Percentiles rank a stretch among this genome's conserved stretches.
phyloP scores from a whole-genome alignment of 2,888 invertebrate species.

The Syrista parreyssii region DNA sequence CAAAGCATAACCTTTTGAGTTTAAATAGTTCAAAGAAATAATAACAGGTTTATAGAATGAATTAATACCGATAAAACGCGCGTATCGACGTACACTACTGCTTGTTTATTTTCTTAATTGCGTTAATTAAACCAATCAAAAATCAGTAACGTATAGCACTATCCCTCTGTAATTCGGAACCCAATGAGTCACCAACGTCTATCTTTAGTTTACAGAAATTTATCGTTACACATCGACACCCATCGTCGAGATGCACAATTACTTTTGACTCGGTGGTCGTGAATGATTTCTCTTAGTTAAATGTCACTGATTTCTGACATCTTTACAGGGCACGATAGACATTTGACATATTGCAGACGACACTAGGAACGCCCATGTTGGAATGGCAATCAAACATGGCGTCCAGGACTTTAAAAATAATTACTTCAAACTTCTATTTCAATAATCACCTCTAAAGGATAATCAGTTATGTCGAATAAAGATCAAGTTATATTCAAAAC shows the following conservation, averaged over 20 bases:
- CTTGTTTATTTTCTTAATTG: not conserved
- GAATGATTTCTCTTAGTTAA: conserved; percentile 5
- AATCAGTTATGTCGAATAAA: not conserved
- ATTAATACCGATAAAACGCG: not conserved
- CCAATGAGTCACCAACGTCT: not conserved
- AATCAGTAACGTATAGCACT: not conserved
- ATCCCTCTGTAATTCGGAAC: not conserved
- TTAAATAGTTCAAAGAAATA: not conserved
- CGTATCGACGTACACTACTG: not conserved
- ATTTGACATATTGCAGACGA: conserved; percentile 55
- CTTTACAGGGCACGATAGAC: conserved; percentile 20
- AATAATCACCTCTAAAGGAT: not conserved
- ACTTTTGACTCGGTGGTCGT: not conserved
- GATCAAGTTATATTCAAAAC: not conserved
- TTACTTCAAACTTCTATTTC: not conserved
- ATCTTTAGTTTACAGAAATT: not conserved
- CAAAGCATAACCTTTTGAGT: not conserved
- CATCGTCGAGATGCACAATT: not conserved
- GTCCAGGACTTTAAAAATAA: not conserved
- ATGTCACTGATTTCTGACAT: conserved; percentile 26
- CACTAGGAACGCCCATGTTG: conserved; percentile 53
- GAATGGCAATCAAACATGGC: conserved; percentile 5
- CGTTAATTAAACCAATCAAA: not conserved
- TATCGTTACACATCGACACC: not conserved
- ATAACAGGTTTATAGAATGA: not conserved